phyloP scores from a whole-genome alignment of 2,797 vertebrate species.

The Siniperca obscura region DNA sequence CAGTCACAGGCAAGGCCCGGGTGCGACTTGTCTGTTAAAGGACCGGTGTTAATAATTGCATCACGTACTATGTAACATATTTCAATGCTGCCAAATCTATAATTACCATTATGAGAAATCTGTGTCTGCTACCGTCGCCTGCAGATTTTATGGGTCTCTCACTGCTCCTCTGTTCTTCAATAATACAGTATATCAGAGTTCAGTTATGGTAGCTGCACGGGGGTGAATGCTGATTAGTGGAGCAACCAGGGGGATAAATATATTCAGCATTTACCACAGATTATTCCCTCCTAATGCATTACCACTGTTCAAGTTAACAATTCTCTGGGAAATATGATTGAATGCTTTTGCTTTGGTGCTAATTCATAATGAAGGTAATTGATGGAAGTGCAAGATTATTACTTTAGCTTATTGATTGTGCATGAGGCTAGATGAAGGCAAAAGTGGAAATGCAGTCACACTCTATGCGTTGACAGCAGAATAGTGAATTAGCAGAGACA shows the following conservation, averaged over 20 bases:
- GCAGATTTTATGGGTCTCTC: constrained; percentile 62
- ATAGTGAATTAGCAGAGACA: constrained; percentile 24
- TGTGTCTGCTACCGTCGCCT: constrained; percentile 55
- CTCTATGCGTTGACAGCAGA: constrained; percentile 17
- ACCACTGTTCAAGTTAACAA: constrained; percentile 27
- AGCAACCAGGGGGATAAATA: constrained; percentile 48
- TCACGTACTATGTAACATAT: constrained; percentile 54
- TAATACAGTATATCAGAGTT: constrained; percentile 64
- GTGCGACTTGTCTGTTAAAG: constrained; percentile 31
- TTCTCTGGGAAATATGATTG: constrained; percentile 38
- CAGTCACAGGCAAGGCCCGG: neutral
- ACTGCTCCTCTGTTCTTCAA: constrained; percentile 59
- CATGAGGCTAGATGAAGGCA: constrained; percentile 15
- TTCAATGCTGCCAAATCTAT: constrained; percentile 68
- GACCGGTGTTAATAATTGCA: constrained; percentile 53
- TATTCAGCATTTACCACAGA: constrained; percentile 47
- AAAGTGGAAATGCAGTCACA: constrained; percentile 15
- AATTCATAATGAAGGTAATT: constrained; percentile 25
- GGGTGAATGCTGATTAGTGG: constrained; percentile 63
- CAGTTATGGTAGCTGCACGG: constrained; percentile 51
- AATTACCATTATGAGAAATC: constrained; percentile 69
- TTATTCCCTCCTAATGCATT: constrained; percentile 43
- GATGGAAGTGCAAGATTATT: constrained; percentile 36
- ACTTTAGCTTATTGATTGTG: constrained; percentile 50
- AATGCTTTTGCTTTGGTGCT: constrained; percentile 28